phyloP scores from a whole-genome alignment of 1,140 invertebrate species.

The Papilio xuthus region DNA sequence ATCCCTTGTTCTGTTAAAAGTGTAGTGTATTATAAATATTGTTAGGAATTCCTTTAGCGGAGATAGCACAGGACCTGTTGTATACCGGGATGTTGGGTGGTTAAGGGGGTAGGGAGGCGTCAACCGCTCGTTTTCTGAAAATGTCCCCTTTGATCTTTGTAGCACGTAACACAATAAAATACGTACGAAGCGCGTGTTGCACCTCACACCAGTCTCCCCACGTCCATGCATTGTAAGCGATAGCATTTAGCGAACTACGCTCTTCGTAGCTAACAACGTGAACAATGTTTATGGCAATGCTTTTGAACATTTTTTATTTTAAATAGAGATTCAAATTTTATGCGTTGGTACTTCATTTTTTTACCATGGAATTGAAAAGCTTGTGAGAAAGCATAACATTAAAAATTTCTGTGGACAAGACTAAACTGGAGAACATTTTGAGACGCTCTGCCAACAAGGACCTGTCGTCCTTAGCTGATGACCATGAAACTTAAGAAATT shows the following conservation, averaged over 20 bases:
- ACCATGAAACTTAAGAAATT: neutral
- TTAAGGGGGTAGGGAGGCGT: neutral
- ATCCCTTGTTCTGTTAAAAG: too few relatives aligned
- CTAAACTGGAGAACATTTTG: too few relatives aligned
- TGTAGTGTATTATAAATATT: neutral
- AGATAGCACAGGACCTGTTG: neutral
- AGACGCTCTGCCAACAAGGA: neutral
- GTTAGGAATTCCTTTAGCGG: neutral
- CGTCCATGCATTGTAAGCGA: slow-evolving; percentile 6
- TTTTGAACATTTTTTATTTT: neutral
- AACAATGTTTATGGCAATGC: slow-evolving; percentile 1
- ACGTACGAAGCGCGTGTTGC: neutral
- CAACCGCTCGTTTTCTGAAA: neutral
- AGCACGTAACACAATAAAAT: slow-evolving; percentile 15
- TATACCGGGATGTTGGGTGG: neutral
- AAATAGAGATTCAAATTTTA: neutral
- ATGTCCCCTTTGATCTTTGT: slow-evolving; percentile 14
- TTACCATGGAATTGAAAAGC: neutral
- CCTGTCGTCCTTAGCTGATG: neutral
- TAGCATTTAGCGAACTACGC: neutral
- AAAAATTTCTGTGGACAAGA: too few relatives aligned
- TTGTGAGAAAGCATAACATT: neutral
- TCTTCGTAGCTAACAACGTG: neutral
- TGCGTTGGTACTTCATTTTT: too few relatives aligned
- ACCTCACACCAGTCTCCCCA: neutral